phyloP scores from a whole-genome alignment of 1,140 invertebrate species.

The Chrysopa pallens region DNA sequence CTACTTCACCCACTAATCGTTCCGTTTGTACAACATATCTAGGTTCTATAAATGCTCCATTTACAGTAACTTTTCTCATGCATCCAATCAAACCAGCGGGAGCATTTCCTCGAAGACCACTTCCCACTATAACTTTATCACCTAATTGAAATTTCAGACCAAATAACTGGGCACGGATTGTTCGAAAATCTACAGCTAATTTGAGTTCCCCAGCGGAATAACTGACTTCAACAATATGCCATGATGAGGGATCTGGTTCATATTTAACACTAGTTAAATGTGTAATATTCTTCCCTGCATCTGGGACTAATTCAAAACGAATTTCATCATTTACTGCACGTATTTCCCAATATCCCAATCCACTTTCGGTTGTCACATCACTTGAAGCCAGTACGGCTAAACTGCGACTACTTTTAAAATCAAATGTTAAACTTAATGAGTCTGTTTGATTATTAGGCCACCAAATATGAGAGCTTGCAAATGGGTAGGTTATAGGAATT shows the following conservation, averaged over 20 bases:
- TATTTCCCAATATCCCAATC: constrained; percentile 76
- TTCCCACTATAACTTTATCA: constrained; percentile 52
- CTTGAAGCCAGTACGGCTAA: constrained; percentile 71
- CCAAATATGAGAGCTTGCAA: constrained; percentile 72
- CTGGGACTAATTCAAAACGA: constrained; percentile 56
- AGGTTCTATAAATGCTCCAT: constrained; percentile 50
- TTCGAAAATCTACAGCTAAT: constrained; percentile 53
- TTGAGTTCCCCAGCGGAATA: constrained; percentile 55
- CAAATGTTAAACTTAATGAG: constrained; percentile 62
- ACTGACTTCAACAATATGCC: constrained; percentile 60
- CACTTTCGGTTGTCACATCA: constrained; percentile 47
- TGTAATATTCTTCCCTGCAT: constrained; percentile 49
- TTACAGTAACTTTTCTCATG: constrained; percentile 73
- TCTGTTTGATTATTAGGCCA: constrained; percentile 54
- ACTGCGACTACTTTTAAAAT: constrained; percentile 71
- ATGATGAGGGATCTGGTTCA: constrained; percentile 50
- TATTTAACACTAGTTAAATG: constrained; percentile 59
- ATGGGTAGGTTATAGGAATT: constrained; percentile 83
- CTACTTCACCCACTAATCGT: constrained; percentile 66
- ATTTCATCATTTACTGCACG: constrained; percentile 65
- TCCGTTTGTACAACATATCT: constrained; percentile 65
- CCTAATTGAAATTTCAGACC: constrained; percentile 36
- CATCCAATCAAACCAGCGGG: constrained; percentile 70
- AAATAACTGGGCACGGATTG: constrained; percentile 47
- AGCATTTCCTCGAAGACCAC: constrained; percentile 41